Evolutionary conservation across 1,140 invertebrate genomes (phyloP).

Genomic region (Sarcophaga bullata): DNA sequence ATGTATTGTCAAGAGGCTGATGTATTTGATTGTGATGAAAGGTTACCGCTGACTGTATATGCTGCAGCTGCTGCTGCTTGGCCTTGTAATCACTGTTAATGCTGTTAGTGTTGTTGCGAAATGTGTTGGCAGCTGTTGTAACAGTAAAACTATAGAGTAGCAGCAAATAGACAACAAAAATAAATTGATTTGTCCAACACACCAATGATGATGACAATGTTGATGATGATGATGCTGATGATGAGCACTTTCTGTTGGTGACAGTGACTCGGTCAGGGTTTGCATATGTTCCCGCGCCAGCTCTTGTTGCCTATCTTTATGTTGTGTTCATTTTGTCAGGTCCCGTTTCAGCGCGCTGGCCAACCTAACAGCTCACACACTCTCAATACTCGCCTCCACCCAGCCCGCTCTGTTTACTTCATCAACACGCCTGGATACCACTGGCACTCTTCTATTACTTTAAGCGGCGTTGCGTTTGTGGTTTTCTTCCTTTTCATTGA

Average conservation of each 20-base stretch:
- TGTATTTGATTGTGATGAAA: not conserved
- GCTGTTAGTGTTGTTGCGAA: not conserved
- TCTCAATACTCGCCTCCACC: too few species aligned
- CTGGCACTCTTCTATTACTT: too few species aligned
- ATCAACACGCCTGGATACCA: too few species aligned
- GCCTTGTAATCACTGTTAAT: not conserved
- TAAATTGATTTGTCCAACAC: not conserved
- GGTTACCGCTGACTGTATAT: not conserved
- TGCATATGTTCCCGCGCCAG: conserved; percentile 4
- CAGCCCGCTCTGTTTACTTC: too few species aligned
- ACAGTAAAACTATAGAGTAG: not conserved
- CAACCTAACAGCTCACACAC: too few species aligned
- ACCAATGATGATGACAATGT: too few species aligned
- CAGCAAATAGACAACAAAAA: not conserved
- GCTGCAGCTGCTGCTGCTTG: conserved; percentile 4
- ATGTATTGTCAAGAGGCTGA: not conserved
- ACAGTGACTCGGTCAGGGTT: not conserved
- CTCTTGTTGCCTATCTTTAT: conserved; percentile 4
- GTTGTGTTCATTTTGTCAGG: conserved; percentile 38
- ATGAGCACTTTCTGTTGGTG: not conserved
- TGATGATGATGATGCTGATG: not conserved
- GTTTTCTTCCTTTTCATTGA: not conserved
- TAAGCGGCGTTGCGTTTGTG: too few species aligned
- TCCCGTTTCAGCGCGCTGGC: conserved; percentile 30
- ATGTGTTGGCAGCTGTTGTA: not conserved